phyloP scores from a whole-genome alignment of 2,113 vertebrate genomes.

The Guaruba guarouba region DNA sequence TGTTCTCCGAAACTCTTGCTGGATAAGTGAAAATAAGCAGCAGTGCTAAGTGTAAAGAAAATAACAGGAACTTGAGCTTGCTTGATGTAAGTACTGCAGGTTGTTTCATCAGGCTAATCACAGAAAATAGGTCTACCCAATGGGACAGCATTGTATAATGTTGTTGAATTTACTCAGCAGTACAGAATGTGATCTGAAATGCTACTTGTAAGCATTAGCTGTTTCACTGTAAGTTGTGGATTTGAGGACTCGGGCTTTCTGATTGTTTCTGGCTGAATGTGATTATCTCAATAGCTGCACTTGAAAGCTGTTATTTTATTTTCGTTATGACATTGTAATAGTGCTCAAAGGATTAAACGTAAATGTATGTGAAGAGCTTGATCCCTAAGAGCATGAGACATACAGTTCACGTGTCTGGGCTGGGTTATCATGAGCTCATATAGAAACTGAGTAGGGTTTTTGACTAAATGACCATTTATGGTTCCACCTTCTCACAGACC shows the following conservation, averaged over 20 bases:
- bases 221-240: background rate
- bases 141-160: background rate
- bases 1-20: background rate
- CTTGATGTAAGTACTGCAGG: background rate
- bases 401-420: background rate
- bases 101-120: background rate
- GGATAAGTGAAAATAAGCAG: fast-evolving
- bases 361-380: background rate
- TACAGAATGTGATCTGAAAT: background rate
- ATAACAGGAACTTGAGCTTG: background rate
- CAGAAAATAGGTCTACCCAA: background rate
- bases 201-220: background rate
- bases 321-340: background rate
- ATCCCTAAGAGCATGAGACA: background rate
- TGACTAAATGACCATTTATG: background rate
- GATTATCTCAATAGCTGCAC: slow-evolving; percentile 17
- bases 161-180: background rate
- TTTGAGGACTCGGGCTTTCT: background rate
- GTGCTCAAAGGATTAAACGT: background rate
- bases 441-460: background rate
- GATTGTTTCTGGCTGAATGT: background rate
- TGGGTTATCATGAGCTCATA: background rate
- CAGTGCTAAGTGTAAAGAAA: background rate
- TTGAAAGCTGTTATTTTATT: background rate
- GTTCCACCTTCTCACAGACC: background rate